Conservation (phyloP, 2,113 vertebrate genomes). For the Alouatta palliata region DNA sequence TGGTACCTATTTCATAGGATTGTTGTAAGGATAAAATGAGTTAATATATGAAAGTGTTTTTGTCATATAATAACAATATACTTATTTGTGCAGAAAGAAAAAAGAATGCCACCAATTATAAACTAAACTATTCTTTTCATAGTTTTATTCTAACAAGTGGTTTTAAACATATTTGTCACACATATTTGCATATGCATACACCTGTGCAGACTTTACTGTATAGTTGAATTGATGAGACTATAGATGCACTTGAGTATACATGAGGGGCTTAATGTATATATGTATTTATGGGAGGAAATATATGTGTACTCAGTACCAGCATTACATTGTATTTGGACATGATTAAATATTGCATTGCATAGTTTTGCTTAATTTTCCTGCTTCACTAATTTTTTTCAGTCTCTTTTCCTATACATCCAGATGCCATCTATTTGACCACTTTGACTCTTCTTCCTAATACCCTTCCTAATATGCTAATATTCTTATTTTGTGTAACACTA, state of each 20-base stretch:
- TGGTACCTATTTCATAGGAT: not conserved
- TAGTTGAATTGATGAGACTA: not conserved
- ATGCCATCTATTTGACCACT: not conserved
- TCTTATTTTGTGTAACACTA: not conserved
- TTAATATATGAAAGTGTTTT: not conserved
- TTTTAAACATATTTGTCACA: slow-evolving; percentile 15
- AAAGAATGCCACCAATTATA: not conserved
- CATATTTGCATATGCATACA: not conserved
- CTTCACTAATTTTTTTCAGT: not conserved
- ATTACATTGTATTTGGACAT: not conserved
- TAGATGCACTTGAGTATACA: not conserved
- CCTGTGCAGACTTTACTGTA: not conserved
- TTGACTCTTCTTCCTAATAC: not conserved
- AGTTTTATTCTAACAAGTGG: not conserved
- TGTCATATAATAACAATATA: not conserved
- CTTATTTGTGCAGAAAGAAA: not conserved
- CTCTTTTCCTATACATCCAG: not conserved
- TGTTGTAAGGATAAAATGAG: not conserved
- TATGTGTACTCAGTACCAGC: not conserved
- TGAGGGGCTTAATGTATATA: not conserved
- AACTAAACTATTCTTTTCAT: not conserved
- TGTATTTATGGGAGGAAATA: not conserved
- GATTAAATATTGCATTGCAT: not conserved
- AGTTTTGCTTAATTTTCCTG: not conserved
- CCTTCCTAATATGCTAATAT: not conserved